Conservation (phyloP, 2,797 vertebrate genomes). For the Trichosurus vulpecula region DNA sequence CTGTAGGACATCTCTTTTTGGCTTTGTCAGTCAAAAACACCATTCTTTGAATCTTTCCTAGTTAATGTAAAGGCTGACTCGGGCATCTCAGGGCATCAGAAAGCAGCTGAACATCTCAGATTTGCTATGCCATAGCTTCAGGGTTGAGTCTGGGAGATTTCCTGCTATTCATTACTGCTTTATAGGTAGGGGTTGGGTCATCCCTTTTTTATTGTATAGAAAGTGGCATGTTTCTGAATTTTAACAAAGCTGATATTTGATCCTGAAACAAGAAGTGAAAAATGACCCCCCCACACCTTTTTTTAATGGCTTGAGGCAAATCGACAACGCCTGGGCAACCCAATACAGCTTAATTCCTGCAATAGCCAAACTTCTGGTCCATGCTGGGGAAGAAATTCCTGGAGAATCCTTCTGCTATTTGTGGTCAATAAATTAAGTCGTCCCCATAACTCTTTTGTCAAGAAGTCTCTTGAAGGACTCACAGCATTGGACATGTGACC, state of each 20-base stretch:
- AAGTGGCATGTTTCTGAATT: conserved; percentile 75
- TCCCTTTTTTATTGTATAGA: conserved; percentile 60
- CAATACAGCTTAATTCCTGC: conserved; percentile 74
- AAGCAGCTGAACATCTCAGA: conserved; percentile 73
- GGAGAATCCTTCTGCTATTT: not conserved
- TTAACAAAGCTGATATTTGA: conserved; percentile 75
- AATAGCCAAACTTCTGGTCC: conserved; percentile 66
- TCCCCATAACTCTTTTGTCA: not conserved
- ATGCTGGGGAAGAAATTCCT: not conserved
- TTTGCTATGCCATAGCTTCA: conserved; percentile 66
- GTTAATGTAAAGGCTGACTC: conserved; percentile 71
- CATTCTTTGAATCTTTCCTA: conserved; percentile 72
- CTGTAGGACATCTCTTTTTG: conserved; percentile 72
- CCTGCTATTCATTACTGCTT: conserved; percentile 68
- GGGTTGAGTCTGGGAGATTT: conserved; percentile 69
- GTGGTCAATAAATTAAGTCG: not conserved
- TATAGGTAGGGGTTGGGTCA: conserved; percentile 49
- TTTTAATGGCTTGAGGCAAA: conserved; percentile 78
- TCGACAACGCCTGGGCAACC: conserved; percentile 70
- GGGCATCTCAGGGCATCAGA: conserved; percentile 60
- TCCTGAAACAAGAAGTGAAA: conserved; percentile 76
- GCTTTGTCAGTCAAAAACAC: conserved; percentile 73
- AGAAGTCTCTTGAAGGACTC: not conserved
- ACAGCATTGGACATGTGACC: not conserved
- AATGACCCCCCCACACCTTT: conserved; percentile 76